A percentile compares a stretch with the other conserved stretches of the same genome.
phyloP scores from a whole-genome alignment of 2,888 invertebrate genomes.

The Atethmia centrago region DNA sequence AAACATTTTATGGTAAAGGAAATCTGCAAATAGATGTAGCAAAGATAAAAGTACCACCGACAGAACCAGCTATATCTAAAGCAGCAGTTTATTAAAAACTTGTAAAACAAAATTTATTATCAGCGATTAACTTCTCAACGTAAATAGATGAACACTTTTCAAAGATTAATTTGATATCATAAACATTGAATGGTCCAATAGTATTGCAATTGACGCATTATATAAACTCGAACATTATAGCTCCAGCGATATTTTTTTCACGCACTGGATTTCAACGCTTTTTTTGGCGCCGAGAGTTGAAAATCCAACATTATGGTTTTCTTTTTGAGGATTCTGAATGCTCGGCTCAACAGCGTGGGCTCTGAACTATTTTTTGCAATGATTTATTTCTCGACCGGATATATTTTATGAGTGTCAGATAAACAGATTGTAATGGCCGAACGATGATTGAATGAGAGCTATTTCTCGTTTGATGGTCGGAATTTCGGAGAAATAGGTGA shows the following conservation, averaged over 20 bases:
- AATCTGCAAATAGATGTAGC: background rate
- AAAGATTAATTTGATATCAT: slow-evolving; percentile 45
- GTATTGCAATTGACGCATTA: slow-evolving; percentile 27
- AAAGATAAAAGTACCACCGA: slow-evolving; percentile 2
- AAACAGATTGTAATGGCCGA: background rate
- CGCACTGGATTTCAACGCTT: background rate
- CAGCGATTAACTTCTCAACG: slow-evolving; percentile 30
- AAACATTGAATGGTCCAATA: slow-evolving; percentile 45
- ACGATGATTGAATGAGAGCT: slow-evolving; percentile 10
- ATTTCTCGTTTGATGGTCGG: slow-evolving; percentile 25
- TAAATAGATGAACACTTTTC: slow-evolving; percentile 39
- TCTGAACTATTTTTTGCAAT: slow-evolving; percentile 35
- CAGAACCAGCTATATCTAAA: background rate
- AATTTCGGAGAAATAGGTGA: background rate
- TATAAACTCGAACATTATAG: slow-evolving; percentile 13
- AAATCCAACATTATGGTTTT: background rate
- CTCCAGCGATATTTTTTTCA: background rate
- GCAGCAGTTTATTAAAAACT: slow-evolving; percentile 23
- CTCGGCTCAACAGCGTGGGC: background rate
- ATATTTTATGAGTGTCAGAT: slow-evolving; percentile 39
- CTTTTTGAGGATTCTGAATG: no score
- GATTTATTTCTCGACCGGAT: slow-evolving; percentile 24
- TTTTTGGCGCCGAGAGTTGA: background rate
- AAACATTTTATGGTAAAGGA: background rate
- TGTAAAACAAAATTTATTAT: slow-evolving; percentile 41